Percentiles rank a stretch among this genome's conserved stretches.
phyloP scores from a whole-genome alignment of 2,113 vertebrate species.

The Camelus bactrianus region DNA sequence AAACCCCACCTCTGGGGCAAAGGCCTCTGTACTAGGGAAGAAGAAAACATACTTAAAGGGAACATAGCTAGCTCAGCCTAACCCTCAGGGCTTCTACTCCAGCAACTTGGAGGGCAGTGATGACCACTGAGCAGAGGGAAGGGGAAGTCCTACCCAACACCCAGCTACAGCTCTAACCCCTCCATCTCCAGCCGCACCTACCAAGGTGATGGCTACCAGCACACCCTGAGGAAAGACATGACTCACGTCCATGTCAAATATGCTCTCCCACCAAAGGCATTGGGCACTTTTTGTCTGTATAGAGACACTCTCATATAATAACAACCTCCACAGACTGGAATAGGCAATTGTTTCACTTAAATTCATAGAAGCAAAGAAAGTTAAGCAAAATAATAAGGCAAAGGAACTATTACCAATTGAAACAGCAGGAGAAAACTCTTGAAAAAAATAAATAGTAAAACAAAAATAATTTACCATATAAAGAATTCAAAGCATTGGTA shows the following conservation, averaged over 20 bases:
- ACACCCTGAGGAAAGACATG: not conserved
- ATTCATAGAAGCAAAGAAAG: not conserved
- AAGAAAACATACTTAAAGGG: not conserved
- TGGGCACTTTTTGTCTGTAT: too few relatives aligned
- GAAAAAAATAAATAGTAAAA: not conserved
- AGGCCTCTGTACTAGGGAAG: not conserved
- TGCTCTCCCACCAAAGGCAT: not conserved
- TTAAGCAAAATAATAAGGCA: not conserved
- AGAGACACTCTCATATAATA: not conserved
- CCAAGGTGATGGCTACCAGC: not conserved
- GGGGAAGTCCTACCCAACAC: not conserved
- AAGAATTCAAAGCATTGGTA: not conserved
- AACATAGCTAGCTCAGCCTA: not conserved
- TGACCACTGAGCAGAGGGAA: not conserved
- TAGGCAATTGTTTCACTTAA: not conserved
- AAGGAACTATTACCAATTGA: not conserved
- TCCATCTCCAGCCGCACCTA: not conserved
- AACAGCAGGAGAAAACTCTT: not conserved
- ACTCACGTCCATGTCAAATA: rapidly evolving
- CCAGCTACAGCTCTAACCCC: not conserved
- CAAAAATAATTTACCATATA: not conserved
- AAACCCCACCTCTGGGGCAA: not conserved
- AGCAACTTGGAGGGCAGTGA: not conserved
- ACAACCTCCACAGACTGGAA: not conserved
- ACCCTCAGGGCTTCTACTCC: not conserved